Percentiles rank a stretch among this genome's conserved stretches.
phyloP scores from a whole-genome alignment of 2,888 invertebrate species.

The Ernsta delagoae region DNA sequence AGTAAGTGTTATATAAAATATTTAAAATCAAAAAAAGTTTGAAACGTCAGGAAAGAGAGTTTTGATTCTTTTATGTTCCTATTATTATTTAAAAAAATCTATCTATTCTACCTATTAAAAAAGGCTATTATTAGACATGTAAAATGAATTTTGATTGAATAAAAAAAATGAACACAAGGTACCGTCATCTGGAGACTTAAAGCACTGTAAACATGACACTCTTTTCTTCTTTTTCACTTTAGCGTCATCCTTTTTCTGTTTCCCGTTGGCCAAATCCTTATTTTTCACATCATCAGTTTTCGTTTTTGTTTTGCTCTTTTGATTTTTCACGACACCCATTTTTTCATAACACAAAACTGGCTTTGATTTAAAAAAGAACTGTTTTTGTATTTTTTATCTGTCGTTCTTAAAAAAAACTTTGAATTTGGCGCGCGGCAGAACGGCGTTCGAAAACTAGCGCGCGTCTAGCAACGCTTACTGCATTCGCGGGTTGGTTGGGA shows the following conservation, averaged over 20 bases:
- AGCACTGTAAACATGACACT: constrained; percentile 82
- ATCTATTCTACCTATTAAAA: no score
- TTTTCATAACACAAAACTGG: constrained; percentile 47
- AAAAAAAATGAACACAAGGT: constrained; percentile 45
- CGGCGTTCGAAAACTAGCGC: constrained; percentile 80
- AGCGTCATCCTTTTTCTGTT: constrained; percentile 66
- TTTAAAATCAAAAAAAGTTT: no score
- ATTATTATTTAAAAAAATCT: no score
- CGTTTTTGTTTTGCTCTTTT: constrained; percentile 67
- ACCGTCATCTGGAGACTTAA: constrained; percentile 79
- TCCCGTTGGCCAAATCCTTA: constrained; percentile 61
- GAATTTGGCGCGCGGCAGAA: constrained; percentile 59
- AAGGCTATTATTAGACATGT: not conserved
- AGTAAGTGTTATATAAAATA: no score
- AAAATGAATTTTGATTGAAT: not conserved
- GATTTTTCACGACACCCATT: constrained; percentile 79
- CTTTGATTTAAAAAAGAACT: not conserved
- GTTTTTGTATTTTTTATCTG: constrained; percentile 14
- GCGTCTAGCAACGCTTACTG: constrained; percentile 80
- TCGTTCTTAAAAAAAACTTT: constrained; percentile 34
- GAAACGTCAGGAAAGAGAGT: no score
- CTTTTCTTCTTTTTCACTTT: constrained; percentile 81
- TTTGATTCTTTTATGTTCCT: no score
- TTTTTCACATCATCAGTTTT: constrained; percentile 50
- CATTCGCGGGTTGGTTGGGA: constrained; percentile 74